Evolutionary conservation across 92 coral and sea anemone species (phyloP), one percentile per base, ranked within the genome.

Genomic region (Phymanthus crucifer): DNA sequence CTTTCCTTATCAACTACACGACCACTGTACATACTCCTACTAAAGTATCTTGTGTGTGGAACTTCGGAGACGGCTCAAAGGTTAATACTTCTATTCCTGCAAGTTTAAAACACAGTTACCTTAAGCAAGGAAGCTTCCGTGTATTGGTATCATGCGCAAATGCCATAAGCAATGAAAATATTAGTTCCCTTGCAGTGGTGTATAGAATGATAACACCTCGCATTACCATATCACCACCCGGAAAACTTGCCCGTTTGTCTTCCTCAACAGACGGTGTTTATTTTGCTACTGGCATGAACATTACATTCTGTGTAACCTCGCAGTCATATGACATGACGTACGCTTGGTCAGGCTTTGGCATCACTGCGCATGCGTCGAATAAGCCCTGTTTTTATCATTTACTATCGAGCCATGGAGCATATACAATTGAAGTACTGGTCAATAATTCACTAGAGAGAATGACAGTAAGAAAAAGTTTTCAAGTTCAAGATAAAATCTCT

Each of bases 1-100:
- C n/a, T 2, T 83, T 73, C 43, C 32, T 1, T 16, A 10, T 83
- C n/a, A 46, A 36, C 29, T 69, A 83, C 19, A 0, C 29, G 40
- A 23, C 24, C 54, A 18, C 38, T 4, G 34, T 64, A 12, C 43
- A 78, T 40, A 23, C 48, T 13, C 92, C 97, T 16, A 87, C 90
- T 14, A 67, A 90, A 75, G 90, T 84, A 1, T 70, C 85, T 14
- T 93, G 97, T 38, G 50, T 46, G 0, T 90, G 97, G 97, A n/a
- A 45, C 6, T 93, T 93, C 74, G 94, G 94, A 14, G 92, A 93
- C 46, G 32, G 26, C 9, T 29, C 72, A 3, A 67, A 33, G n/a
- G 31, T 73, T 24, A 19, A 40, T 21, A 29, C 74, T 0, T 26
- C 43, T 17, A 18, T 52, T 12, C 86, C 83, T 31, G 74, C 77